Percentiles rank a stretch among this genome's conserved stretches.
Conservation (phyloP, 2,888 invertebrate species). For the Teleiodes luculella region DNA sequence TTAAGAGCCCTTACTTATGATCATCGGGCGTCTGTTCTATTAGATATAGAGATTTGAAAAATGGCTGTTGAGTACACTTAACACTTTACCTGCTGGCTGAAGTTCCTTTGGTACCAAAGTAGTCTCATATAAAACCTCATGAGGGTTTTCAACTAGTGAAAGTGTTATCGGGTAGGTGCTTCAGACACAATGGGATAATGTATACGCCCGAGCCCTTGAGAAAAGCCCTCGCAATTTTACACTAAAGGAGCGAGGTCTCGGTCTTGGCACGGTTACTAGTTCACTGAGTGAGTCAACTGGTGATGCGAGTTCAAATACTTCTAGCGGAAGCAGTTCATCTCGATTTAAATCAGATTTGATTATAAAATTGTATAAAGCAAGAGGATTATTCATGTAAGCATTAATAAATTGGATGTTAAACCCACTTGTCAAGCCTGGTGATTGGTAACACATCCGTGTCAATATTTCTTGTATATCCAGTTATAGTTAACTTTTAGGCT, state of each 20-base stretch:
- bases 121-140: too few relatives aligned
- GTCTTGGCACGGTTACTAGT: background rate
- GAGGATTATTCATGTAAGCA: too few relatives aligned
- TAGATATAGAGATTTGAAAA: conserved; percentile 11
- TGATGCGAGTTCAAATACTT: background rate
- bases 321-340: background rate
- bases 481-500: too few relatives aligned
- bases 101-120: background rate
- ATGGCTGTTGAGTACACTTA: conserved; percentile 5
- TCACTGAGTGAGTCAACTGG: background rate
- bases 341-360: too few relatives aligned
- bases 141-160: background rate
- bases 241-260: background rate
- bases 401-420: too few relatives aligned
- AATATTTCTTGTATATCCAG: too few relatives aligned
- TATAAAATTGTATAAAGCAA: too few relatives aligned
- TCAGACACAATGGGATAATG: conserved; percentile 38
- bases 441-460: too few relatives aligned
- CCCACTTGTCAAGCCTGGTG: too few relatives aligned
- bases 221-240: conserved; percentile 6
- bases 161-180: conserved; percentile 16
- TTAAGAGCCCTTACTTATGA: conserved; percentile 10
- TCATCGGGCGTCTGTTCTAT: background rate
- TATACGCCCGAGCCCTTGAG: conserved; percentile 31
- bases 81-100: background rate